phyloP scores from a whole-genome alignment of 2,113 vertebrate genomes.

The Piaya cayana region DNA sequence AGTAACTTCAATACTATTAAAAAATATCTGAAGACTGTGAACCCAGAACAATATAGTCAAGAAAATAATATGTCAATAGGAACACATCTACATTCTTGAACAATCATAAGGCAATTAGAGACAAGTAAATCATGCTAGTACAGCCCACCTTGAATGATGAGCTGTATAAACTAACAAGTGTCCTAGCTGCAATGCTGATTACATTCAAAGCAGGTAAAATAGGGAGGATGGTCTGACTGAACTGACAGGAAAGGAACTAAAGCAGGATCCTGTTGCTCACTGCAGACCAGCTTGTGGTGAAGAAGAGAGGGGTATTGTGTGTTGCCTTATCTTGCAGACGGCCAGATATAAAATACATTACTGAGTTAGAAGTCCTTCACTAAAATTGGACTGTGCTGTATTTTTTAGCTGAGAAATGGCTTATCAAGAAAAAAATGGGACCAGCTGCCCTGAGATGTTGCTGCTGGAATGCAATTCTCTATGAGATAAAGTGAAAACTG shows the following conservation, averaged over 20 bases:
- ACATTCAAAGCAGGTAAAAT: neutral
- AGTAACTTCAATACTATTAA: neutral
- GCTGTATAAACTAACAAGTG: neutral
- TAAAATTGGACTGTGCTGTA: neutral
- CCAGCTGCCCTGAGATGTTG: neutral
- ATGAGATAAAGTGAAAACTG: neutral
- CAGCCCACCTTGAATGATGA: neutral
- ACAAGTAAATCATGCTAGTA: neutral
- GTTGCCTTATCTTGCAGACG: neutral
- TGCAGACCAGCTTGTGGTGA: rapidly evolving
- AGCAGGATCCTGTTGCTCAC: neutral
- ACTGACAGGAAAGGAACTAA: neutral
- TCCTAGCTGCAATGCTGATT: neutral
- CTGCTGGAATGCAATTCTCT: neutral
- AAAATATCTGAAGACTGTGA: neutral
- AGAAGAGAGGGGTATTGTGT: neutral
- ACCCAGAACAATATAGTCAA: neutral
- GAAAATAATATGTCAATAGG: neutral
- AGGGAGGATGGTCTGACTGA: neutral
- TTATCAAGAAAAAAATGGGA: neutral
- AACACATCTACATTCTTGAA: neutral
- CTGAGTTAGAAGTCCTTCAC: neutral
- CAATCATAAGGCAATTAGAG: neutral
- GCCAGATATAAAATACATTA: neutral
- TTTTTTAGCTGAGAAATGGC: neutral